Conservation (phyloP, 2,888 invertebrate genomes). For the Habrosyne pyritoides region DNA sequence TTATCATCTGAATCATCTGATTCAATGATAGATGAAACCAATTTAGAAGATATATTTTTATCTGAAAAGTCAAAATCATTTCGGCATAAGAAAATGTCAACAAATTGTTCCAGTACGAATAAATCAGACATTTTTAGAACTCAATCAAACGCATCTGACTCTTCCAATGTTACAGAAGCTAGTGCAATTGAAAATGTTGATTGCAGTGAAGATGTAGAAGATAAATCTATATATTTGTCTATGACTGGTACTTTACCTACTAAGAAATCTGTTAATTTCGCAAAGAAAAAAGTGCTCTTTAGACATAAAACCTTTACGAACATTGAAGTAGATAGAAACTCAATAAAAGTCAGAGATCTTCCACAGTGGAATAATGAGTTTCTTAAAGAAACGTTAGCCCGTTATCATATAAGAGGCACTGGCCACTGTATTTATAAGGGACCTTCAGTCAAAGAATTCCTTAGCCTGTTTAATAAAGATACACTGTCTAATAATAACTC, state of each 20-base stretch:
- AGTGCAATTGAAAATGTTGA: constrained; percentile 79
- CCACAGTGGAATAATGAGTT: constrained; percentile 64
- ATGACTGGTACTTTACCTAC: constrained; percentile 75
- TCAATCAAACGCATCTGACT: constrained; percentile 64
- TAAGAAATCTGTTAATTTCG: constrained; percentile 51
- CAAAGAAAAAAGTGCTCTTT: constrained; percentile 71
- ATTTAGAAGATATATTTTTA: constrained; percentile 75
- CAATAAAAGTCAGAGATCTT: constrained; percentile 56
- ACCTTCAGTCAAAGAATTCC: constrained; percentile 72
- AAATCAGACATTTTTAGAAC: constrained; percentile 58
- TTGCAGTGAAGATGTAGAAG: constrained; percentile 60
- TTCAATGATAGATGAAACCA: constrained; percentile 74
- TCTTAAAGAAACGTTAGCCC: constrained; percentile 69
- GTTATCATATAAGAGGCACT: constrained; percentile 77
- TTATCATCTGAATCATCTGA: constrained; percentile 73
- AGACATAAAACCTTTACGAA: constrained; percentile 79
- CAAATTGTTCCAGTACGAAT: constrained; percentile 40
- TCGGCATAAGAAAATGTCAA: constrained; percentile 51
- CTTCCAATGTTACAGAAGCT: constrained; percentile 65
- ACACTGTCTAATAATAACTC: constrained; percentile 62
- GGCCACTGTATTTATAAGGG: constrained; percentile 77
- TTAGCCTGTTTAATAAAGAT: constrained; percentile 76
- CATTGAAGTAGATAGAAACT: constrained; percentile 72
- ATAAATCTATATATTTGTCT: constrained; percentile 61
- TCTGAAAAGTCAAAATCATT: constrained; percentile 79